Conservation (phyloP, 2,113 vertebrate species). For the Ceyx cyanopectus region DNA sequence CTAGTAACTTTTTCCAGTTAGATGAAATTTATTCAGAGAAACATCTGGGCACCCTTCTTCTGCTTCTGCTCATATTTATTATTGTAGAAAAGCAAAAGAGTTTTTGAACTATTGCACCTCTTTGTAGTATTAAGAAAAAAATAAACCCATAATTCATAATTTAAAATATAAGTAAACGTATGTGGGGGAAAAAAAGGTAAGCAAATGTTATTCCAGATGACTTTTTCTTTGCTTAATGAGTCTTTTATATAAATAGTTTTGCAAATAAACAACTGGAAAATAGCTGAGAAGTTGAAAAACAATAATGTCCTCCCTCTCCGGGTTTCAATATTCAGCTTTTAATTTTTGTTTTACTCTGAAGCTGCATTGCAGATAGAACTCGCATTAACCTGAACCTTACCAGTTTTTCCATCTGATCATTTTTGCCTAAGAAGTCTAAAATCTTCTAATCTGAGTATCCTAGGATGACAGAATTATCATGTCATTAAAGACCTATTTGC, state of each 20-base stretch:
- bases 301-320: neutral
- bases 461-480: slow-evolving; percentile 49
- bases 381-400: slow-evolving; percentile 13
- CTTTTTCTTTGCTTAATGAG: neutral
- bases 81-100: neutral
- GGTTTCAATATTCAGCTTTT: neutral
- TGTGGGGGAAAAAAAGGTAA: neutral
- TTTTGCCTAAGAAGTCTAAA: slow-evolving; percentile 29
- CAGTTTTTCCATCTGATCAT: neutral
- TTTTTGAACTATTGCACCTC: neutral
- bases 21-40: neutral
- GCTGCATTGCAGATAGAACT: neutral
- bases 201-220: neutral
- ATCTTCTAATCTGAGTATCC: slow-evolving; percentile 39
- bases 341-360: neutral
- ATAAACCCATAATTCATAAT: neutral
- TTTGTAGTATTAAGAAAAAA: neutral
- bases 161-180: neutral
- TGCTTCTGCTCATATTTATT: neutral
- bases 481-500: slow-evolving; percentile 59
- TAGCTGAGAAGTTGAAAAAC: neutral
- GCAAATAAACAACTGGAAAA: neutral
- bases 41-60: neutral
- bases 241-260: neutral
- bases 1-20: neutral